Conservation (phyloP, 2,888 invertebrate genomes). For the Drosophila algonquin region DNA sequence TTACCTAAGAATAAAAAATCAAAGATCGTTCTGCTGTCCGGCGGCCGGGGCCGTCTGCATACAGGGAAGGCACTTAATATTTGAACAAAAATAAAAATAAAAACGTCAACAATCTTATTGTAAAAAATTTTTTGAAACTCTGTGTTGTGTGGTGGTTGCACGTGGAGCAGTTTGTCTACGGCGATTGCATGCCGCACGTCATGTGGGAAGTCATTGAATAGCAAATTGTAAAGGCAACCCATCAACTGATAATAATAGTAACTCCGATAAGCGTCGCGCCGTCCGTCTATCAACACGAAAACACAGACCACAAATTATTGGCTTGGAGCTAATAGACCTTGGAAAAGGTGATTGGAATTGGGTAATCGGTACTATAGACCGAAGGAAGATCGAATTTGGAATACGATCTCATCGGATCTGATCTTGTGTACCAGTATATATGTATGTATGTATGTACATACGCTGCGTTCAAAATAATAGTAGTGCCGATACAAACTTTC, state of each 20-base stretch:
- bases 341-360: neutral
- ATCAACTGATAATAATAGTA: conserved; percentile 19
- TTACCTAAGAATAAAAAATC: conserved; percentile 33
- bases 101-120: neutral
- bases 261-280: conserved; percentile 13
- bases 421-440: too few relatives aligned
- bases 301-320: neutral
- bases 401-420: too few relatives aligned
- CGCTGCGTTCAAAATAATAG: too few relatives aligned
- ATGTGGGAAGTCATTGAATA: conserved; percentile 18
- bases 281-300: neutral
- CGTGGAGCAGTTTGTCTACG: conserved; percentile 1
- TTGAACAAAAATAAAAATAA: conserved; percentile 5
- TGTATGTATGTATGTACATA: too few relatives aligned
- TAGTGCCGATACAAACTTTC: too few relatives aligned
- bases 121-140: conserved; percentile 4
- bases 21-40: neutral
- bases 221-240: conserved; percentile 1
- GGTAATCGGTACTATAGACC: too few relatives aligned
- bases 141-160: neutral
- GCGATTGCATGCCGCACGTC: conserved; percentile 45
- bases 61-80: conserved; percentile 6
- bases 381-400: too few relatives aligned
- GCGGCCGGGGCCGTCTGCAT: conserved; percentile 1
- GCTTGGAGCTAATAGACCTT: neutral